A percentile compares a stretch with the other conserved stretches of the same genome.
These are phyloP conservation scores for Ptilodon capucinus DNA, from an alignment of 2,888 invertebrate genomes.

Conservation along the genomic window DNA sequence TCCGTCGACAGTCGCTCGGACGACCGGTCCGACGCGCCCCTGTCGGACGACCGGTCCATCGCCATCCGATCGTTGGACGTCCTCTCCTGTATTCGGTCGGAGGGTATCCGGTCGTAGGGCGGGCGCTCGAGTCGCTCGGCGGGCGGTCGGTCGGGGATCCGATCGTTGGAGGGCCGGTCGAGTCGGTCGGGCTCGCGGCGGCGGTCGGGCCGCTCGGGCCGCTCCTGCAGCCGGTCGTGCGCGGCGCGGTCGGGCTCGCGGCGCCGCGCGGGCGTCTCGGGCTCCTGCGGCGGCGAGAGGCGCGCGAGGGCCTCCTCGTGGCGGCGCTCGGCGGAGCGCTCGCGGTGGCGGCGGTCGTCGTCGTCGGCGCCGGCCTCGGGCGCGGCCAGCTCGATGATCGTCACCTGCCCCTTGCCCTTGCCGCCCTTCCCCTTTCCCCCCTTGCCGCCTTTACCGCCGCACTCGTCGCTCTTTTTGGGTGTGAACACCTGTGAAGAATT, in stretches of 20 bases:
- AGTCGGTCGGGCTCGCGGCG: conserved; percentile 49
- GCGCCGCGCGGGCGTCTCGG: conserved; percentile 37
- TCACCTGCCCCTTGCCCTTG: conserved; percentile 88
- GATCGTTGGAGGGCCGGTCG: conserved; percentile 43
- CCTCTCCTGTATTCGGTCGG: conserved; percentile 15
- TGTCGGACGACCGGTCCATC: conserved; percentile 19
- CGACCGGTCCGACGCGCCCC: conserved; percentile 16
- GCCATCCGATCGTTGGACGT: conserved; percentile 25
- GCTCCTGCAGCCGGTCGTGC: conserved; percentile 43
- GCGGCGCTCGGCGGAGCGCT: conserved; percentile 55
- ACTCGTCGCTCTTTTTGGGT: conserved; percentile 85
- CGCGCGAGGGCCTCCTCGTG: conserved; percentile 66
- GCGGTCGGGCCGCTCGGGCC: conserved; percentile 46
- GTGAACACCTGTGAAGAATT: conserved; percentile 63
- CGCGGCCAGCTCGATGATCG: conserved; percentile 84
- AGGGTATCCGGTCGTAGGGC: conserved; percentile 30
- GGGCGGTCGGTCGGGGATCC: neutral
- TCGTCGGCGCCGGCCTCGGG: conserved; percentile 67
- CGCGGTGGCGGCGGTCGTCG: conserved; percentile 68
- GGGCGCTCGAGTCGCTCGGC: conserved; percentile 32
- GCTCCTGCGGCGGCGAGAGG: conserved; percentile 60
- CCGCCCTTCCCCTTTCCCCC: conserved; percentile 89
- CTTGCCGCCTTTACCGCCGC: conserved; percentile 87
- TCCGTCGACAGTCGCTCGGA: conserved; percentile 35
- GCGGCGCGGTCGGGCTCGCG: conserved; percentile 29